These are phyloP conservation scores for Standfussiana lucernea DNA, from an alignment of 2,888 invertebrate species.

Conservation along the genomic window DNA sequence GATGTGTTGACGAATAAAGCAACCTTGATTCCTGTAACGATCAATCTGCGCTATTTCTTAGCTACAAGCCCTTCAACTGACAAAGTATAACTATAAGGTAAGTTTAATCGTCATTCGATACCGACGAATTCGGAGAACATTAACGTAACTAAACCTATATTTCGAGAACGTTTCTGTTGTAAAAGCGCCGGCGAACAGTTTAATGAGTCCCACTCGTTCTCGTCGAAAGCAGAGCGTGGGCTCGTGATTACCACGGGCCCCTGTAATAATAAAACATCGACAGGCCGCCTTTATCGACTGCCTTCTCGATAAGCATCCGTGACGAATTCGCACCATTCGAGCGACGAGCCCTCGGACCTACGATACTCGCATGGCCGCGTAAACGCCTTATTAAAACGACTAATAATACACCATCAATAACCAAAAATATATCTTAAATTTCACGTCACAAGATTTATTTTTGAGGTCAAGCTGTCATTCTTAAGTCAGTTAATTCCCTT, in stretches of 20 bases:
- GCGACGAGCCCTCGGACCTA: slow-evolving; percentile 57
- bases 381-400: slow-evolving; percentile 65
- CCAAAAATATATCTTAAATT: slow-evolving; percentile 62
- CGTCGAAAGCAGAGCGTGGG: slow-evolving; percentile 81
- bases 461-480: slow-evolving; percentile 26
- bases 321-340: slow-evolving; percentile 89
- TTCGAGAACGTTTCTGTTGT: slow-evolving; percentile 52
- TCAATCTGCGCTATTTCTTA: neutral
- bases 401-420: slow-evolving; percentile 46
- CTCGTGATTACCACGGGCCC: slow-evolving; percentile 82
- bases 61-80: neutral
- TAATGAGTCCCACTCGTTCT: slow-evolving; percentile 79
- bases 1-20: neutral
- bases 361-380: slow-evolving; percentile 57
- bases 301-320: slow-evolving; percentile 89
- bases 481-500: slow-evolving; percentile 49
- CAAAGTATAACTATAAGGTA: slow-evolving; percentile 6
- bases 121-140: slow-evolving; percentile 48
- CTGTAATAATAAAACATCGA: slow-evolving; percentile 89
- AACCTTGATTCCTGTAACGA: neutral
- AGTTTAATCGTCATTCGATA: slow-evolving; percentile 32
- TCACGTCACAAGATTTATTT: slow-evolving; percentile 48
- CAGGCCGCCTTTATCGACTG: slow-evolving; percentile 88
- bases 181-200: slow-evolving; percentile 51
- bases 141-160: slow-evolving; percentile 45